phyloP scores from a whole-genome alignment of 2,113 vertebrate genomes.

The Montifringilla adamsi region DNA sequence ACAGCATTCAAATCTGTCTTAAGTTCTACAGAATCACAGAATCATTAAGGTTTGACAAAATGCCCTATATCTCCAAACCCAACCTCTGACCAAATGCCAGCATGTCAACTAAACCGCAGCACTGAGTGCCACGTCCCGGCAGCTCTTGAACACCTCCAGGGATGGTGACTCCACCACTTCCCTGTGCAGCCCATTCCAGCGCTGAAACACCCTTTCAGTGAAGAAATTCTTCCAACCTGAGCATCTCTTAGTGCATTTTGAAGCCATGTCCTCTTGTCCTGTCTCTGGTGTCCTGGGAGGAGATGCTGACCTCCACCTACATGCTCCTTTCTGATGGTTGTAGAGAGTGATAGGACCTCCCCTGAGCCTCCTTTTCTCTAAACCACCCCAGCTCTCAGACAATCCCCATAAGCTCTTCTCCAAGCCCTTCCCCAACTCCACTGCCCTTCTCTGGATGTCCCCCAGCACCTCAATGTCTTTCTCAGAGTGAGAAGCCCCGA shows the following conservation, averaged over 20 bases:
- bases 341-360: background rate
- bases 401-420: background rate
- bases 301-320: background rate
- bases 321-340: background rate
- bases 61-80: background rate
- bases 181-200: background rate
- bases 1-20: background rate
- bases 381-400: background rate
- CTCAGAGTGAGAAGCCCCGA: background rate
- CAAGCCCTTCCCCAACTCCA: rapidly evolving
- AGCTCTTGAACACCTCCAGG: background rate
- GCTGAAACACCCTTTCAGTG: background rate
- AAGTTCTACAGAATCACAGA: background rate
- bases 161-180: background rate
- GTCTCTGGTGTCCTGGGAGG: rapidly evolving
- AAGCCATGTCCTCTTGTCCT: background rate
- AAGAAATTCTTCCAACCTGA: background rate
- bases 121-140: no score
- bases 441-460: background rate
- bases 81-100: background rate
- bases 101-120: background rate
- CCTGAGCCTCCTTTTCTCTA: background rate
- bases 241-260: background rate
- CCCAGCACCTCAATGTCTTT: background rate
- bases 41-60: background rate